Conservation (phyloP, 2,888 invertebrate genomes). For the Dryocosmus kuriphilus region DNA sequence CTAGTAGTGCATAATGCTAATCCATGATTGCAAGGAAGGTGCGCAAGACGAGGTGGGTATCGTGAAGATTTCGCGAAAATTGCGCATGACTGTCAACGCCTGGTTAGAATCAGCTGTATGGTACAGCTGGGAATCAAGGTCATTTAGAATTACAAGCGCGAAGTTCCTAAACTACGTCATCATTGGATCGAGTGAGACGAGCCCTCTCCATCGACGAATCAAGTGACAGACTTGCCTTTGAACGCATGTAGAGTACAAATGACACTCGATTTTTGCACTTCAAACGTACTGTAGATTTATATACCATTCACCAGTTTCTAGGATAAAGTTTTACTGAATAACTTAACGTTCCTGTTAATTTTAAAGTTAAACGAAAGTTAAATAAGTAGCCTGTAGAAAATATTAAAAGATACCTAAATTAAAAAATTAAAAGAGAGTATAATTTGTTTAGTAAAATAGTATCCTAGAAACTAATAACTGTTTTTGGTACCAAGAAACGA, state of each 20-base stretch:
- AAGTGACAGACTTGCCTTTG: conserved; percentile 49
- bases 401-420: no score
- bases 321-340: no score
- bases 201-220: conserved; percentile 67
- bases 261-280: background rate
- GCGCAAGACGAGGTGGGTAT: conserved; percentile 45
- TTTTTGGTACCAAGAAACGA: no score
- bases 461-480: no score
- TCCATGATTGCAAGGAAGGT: conserved; percentile 39
- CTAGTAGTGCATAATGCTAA: conserved; percentile 18
- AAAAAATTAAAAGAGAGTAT: no score
- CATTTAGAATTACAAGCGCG: conserved; percentile 63
- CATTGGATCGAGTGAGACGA: conserved; percentile 58
- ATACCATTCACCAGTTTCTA: no score
- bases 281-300: background rate
- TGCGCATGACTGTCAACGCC: conserved; percentile 40
- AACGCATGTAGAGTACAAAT: conserved; percentile 39
- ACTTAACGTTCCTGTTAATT: no score
- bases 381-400: no score
- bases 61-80: conserved; percentile 35
- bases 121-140: conserved; percentile 72
- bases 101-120: conserved; percentile 51
- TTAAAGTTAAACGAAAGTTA: no score
- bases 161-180: conserved; percentile 64
- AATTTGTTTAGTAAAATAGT: no score